Evolutionary conservation across 1,140 invertebrate species (phyloP).

Genomic region (Odontomachus brunneus): DNA sequence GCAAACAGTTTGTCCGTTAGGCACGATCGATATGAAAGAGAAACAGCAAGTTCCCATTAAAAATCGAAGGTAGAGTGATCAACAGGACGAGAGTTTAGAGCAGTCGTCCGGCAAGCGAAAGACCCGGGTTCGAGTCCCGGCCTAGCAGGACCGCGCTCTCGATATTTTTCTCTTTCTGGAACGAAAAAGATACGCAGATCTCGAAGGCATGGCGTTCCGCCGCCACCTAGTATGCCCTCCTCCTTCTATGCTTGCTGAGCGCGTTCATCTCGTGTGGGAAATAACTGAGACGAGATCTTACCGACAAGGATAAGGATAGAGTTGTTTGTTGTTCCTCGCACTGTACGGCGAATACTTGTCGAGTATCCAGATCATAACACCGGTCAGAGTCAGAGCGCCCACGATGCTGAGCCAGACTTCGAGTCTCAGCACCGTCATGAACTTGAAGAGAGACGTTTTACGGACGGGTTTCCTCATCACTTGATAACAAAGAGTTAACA

Average conservation of each 20-base stretch:
- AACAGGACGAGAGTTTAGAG: too few relatives aligned
- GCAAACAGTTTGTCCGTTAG: slow-evolving; percentile 4
- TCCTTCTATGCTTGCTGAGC: too few relatives aligned
- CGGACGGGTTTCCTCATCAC: slow-evolving; percentile 94
- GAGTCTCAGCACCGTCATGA: slow-evolving; percentile 94
- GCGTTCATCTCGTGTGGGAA: too few relatives aligned
- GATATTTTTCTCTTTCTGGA: too few relatives aligned
- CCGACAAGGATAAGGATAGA: slow-evolving; percentile 94
- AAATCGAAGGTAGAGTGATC: not conserved
- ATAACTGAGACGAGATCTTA: too few relatives aligned
- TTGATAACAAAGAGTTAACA: slow-evolving; percentile 77
- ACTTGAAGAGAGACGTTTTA: slow-evolving; percentile 95
- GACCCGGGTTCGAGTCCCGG: too few relatives aligned
- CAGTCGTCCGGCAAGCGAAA: too few relatives aligned
- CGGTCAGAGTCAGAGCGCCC: slow-evolving; percentile 92
- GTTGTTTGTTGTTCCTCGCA: slow-evolving; percentile 92
- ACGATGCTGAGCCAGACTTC: slow-evolving; percentile 96
- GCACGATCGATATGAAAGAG: not conserved
- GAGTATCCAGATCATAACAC: slow-evolving; percentile 94
- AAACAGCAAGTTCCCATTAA: not conserved
- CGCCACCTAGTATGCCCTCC: too few relatives aligned
- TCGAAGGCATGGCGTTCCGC: too few relatives aligned
- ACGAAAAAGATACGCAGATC: too few relatives aligned
- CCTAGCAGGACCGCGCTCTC: too few relatives aligned
- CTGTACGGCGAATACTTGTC: slow-evolving; percentile 96